Percentiles rank a stretch among this genome's conserved stretches.
These are phyloP conservation scores for Heptranchias perlo DNA, from an alignment of 2,113 vertebrate genomes.

Conservation along the genomic window DNA sequence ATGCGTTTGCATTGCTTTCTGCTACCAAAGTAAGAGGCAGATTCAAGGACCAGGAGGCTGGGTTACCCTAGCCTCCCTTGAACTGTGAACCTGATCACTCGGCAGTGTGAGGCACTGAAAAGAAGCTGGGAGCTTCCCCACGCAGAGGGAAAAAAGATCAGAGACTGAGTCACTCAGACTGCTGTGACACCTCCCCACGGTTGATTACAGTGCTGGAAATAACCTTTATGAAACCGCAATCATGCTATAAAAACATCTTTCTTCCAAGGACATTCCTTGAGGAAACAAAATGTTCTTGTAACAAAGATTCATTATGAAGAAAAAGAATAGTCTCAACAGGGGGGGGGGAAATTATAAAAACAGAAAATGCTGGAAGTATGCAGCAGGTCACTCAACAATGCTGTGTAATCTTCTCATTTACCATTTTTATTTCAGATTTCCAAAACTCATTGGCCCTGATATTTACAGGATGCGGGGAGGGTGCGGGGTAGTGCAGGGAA, in stretches of 20 bases:
- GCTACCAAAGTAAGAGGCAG: not conserved
- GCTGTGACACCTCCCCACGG: not conserved
- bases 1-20: not conserved
- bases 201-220: not conserved
- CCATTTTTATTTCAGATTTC: no score
- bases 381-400: not conserved
- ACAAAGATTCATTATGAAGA: no score
- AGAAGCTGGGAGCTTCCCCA: not conserved
- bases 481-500: no score
- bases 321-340: no score
- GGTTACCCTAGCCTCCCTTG: not conserved
- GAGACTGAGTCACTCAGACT: not conserved
- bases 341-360: not conserved
- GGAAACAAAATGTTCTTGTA: no score
- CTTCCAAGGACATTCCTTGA: not conserved
- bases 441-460: no score
- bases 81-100: not conserved
- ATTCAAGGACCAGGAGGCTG: not conserved
- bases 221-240: not conserved
- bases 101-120: not conserved
- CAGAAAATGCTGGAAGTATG: not conserved
- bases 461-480: no score
- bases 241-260: not conserved
- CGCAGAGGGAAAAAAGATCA: not conserved
- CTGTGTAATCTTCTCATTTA: no score